phyloP scores from a whole-genome alignment of 2,113 vertebrate species.

The Merops nubicus region DNA sequence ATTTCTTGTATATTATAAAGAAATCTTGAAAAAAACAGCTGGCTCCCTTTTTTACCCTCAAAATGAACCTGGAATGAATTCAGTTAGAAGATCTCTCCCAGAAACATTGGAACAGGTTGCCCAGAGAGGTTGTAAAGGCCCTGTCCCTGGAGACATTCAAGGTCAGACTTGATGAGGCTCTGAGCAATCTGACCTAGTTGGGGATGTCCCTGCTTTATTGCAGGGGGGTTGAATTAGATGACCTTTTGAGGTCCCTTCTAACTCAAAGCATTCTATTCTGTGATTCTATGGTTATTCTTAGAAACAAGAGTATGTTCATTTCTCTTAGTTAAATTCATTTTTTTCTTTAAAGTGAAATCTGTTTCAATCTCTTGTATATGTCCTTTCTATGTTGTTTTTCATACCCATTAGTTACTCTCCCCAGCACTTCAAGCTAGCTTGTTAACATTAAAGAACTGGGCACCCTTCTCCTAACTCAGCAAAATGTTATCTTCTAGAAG shows the following conservation, averaged over 20 bases:
- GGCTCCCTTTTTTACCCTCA: not conserved
- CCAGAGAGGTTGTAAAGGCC: no score
- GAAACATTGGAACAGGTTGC: no score
- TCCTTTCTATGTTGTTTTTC: not conserved
- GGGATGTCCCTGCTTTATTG: no score
- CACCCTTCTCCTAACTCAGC: not conserved
- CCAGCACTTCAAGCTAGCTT: not conserved
- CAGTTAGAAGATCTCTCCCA: not conserved
- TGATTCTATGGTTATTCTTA: no score
- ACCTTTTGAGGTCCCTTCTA: no score
- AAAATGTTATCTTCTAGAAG: not conserved
- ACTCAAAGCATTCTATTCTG: no score
- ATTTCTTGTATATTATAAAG: not conserved
- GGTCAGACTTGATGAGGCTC: no score
- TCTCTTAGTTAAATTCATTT: not conserved
- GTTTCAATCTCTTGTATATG: not conserved
- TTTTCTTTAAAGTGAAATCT: not conserved
- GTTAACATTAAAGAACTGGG: not conserved
- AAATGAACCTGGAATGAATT: not conserved
- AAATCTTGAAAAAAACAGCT: not conserved
- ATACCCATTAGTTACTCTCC: not conserved
- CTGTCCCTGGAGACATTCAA: no score
- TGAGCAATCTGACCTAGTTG: no score
- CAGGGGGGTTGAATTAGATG: no score
- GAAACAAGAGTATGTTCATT: not conserved